phyloP scores from a whole-genome alignment of 1,140 invertebrate species.

The Hyposmocoma kahamanoa region DNA sequence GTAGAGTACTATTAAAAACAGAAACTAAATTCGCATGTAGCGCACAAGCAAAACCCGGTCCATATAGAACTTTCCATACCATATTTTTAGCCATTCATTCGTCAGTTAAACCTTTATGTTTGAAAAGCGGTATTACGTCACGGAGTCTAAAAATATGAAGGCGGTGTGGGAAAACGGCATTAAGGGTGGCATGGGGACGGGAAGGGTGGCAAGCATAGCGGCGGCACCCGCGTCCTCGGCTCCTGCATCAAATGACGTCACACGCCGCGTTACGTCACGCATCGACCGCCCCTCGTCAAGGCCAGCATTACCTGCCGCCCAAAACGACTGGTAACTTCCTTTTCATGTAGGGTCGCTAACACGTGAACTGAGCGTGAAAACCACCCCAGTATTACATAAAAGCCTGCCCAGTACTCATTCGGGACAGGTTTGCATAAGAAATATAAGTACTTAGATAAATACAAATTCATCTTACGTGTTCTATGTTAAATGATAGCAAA shows the following conservation, averaged over 20 bases:
- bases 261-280: conserved; percentile 50
- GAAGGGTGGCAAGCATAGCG: conserved; percentile 22
- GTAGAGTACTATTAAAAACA: no score
- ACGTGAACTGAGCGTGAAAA: no score
- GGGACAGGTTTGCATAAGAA: no score
- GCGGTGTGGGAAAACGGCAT: conserved; percentile 36
- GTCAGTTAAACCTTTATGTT: conserved; percentile 35
- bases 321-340: conserved; percentile 42
- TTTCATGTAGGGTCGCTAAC: conserved; percentile 5
- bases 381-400: no score
- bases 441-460: no score
- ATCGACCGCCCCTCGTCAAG: conserved; percentile 64
- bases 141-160: conserved; percentile 59
- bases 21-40: no score
- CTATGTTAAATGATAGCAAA: no score
- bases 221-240: conserved; percentile 51
- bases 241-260: conserved; percentile 52
- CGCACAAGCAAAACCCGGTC: no score
- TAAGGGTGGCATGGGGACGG: conserved; percentile 31
- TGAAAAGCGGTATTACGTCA: conserved; percentile 54
- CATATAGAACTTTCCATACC: no score
- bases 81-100: conserved; percentile 42
- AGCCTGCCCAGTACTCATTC: no score
- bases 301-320: conserved; percentile 54
- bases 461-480: no score